A percentile compares a stretch with the other conserved stretches of the same genome.
Evolutionary conservation across 2,113 vertebrate genomes (phyloP).

Genomic region (Bucco capensis): DNA sequence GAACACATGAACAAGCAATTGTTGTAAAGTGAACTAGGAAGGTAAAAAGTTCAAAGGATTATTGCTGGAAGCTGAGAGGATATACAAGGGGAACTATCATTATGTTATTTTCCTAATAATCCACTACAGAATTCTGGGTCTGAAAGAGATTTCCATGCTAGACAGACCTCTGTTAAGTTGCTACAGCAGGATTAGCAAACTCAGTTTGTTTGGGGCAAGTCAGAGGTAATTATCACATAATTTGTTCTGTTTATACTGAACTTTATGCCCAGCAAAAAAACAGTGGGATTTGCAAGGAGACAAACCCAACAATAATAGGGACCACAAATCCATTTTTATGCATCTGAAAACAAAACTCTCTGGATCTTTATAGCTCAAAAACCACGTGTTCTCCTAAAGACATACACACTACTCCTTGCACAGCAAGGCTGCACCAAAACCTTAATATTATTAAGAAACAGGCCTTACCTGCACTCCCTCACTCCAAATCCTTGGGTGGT

Average conservation of each 20-base stretch:
- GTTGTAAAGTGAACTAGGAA: constrained; percentile 20
- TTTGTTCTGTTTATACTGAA: neutral
- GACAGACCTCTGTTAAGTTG: neutral
- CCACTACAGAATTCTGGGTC: neutral
- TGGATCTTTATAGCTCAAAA: neutral
- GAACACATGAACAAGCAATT: constrained; percentile 9
- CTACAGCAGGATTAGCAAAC: neutral
- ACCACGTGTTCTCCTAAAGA: neutral
- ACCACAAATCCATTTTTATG: neutral
- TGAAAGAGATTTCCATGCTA: neutral
- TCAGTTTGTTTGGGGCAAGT: neutral
- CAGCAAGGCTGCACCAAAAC: neutral
- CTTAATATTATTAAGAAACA: neutral
- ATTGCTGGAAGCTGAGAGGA: constrained; percentile 32
- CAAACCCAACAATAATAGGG: neutral
- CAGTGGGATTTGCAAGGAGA: neutral
- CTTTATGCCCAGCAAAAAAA: neutral
- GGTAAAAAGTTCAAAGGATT: constrained; percentile 56
- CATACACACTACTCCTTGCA: neutral
- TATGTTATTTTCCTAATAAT: constrained; percentile 25
- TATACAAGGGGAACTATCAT: neutral
- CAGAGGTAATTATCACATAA: neutral
- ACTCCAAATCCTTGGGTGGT: neutral
- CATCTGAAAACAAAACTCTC: neutral
- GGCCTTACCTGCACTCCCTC: constrained; percentile 78